Base-by-base conservation (phyloP, 1,140 invertebrate genomes). In the Hyles vespertilio region DNA sequence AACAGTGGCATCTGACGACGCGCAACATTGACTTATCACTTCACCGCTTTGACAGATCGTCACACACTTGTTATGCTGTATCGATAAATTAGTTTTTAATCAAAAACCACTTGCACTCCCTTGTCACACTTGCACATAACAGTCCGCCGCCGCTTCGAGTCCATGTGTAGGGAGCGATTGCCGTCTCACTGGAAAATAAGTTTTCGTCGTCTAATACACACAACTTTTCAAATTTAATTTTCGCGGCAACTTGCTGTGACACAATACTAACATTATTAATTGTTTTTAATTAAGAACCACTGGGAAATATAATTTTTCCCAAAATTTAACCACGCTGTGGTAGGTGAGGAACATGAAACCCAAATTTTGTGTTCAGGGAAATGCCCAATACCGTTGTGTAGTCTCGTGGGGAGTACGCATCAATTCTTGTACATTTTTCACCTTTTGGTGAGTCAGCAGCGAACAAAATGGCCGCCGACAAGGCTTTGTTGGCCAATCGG, bases 301-400 rank as follows among this genome's bases (percentile, higher is more conserved):
- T 51, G 5, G 32, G 8, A 48, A 59, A 67, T 64, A 67, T 56
- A 68, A 74, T 65, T 70, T 22, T 72, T 79, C 65, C 59, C 58
- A 43, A 48, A 56, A 47, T 50, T 48, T 59, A 65, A 66, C 66
- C 76, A 78, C 77, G 72, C 72, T 77, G 70, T 75, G 71, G 66
- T 77, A 72, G 71, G 55, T 65, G 76, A 64, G 74, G 78, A 84
- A 89, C 80, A 84, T 84, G 84, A 86, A 87, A 84, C 80, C 86
- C 84, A 87, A 89, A 89, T 81, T 89, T 87, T 87, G 82, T 88
- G 84, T 84, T 88, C 79, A 87, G 87, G 87, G 87, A 89, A 90
- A 90, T 88, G 82, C 84, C 85, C 89, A 84, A 87, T 87, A 87
- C 88, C 84, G 84, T 87, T 87, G 81, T 81, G 70, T 86, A 89